Evolutionary conservation across 2,797 vertebrate species (phyloP).

Genomic region (Myotis planiceps): DNA sequence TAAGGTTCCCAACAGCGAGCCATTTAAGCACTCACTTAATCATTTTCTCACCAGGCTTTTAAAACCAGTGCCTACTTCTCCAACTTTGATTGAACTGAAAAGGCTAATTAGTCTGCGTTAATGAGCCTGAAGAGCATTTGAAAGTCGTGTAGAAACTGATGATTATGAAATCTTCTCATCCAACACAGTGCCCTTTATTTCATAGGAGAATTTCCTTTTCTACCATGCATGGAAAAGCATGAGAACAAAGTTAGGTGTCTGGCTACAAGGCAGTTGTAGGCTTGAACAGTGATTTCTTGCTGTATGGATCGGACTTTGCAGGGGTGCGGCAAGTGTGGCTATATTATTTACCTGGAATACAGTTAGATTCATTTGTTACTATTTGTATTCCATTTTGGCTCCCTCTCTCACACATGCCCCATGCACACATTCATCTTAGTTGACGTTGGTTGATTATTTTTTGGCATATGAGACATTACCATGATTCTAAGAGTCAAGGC

Average conservation of each 20-base stretch:
- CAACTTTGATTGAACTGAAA: constrained; percentile 57
- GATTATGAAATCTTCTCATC: background rate
- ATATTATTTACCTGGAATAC: background rate
- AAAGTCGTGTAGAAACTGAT: background rate
- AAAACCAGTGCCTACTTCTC: constrained; percentile 9
- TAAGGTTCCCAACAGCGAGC: background rate
- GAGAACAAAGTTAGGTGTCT: background rate
- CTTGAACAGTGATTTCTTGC: background rate
- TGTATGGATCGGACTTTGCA: background rate
- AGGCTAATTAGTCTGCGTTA: background rate
- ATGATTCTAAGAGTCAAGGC: background rate
- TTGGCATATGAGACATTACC: background rate
- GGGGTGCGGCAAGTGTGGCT: background rate
- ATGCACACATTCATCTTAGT: background rate
- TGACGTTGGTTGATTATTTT: background rate
- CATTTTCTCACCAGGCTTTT: constrained; percentile 32
- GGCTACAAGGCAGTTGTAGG: background rate
- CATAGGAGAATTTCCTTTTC: constrained; percentile 5
- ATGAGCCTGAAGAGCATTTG: constrained; percentile 51
- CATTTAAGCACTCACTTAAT: constrained; percentile 38
- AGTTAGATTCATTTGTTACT: background rate
- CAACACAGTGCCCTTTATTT: background rate
- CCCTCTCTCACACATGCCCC: too few species aligned
- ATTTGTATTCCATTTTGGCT: background rate
- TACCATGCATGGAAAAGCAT: background rate